Conservation (phyloP, 2,113 vertebrate species). For the Riparia riparia region DNA sequence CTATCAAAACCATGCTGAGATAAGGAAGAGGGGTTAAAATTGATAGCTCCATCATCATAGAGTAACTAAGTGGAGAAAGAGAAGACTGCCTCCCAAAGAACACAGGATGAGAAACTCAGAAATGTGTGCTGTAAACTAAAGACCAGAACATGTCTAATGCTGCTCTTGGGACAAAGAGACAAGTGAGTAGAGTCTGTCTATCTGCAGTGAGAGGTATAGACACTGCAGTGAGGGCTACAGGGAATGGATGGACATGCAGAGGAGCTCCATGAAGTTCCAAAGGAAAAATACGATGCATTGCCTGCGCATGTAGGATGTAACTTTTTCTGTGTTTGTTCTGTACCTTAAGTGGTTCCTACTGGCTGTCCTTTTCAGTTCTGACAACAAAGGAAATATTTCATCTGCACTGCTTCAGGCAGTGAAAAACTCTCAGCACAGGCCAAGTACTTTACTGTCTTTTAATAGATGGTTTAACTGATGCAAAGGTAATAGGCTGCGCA, state of each 20-base stretch:
- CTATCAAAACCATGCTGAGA: not conserved
- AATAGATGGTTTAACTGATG: not conserved
- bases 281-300: not conserved
- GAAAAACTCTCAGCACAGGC: not conserved
- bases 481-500: not conserved
- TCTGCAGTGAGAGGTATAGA: not conserved
- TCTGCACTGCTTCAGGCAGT: not conserved
- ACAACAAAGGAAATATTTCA: not conserved
- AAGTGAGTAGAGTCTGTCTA: not conserved
- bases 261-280: not conserved
- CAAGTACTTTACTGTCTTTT: not conserved
- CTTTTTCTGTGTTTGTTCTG: not conserved
- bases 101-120: not conserved
- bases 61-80: not conserved
- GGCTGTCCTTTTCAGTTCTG: not conserved
- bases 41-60: not conserved
- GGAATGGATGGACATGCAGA: not conserved
- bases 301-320: fast-evolving
- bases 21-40: not conserved
- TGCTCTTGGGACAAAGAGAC: not conserved
- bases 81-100: not conserved
- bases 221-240: not conserved
- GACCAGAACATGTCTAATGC: not conserved
- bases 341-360: not conserved
- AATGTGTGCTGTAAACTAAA: not conserved